phyloP scores from a whole-genome alignment of 2,888 invertebrate species.

The Slavum lentiscoides region DNA sequence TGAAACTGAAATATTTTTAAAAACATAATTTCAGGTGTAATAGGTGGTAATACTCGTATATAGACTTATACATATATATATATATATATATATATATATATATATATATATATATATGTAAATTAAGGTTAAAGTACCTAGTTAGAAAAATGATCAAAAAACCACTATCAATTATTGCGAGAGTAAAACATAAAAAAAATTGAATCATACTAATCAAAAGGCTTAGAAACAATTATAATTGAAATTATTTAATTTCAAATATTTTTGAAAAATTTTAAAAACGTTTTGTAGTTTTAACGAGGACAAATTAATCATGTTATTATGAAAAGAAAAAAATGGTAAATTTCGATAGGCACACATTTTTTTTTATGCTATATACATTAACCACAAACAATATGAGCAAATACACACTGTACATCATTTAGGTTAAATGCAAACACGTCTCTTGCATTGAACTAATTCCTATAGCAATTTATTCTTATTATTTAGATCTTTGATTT shows the following conservation, averaged over 20 bases:
- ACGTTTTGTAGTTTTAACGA: not conserved
- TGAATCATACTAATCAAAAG: too few relatives aligned
- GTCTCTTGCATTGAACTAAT: not conserved
- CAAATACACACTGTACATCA: not conserved
- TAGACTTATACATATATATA: too few relatives aligned
- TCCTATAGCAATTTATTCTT: constrained; percentile 10
- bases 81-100: too few relatives aligned
- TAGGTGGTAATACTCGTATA: too few relatives aligned
- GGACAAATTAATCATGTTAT: not conserved
- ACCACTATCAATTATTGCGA: too few relatives aligned
- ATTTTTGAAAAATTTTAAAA: not conserved
- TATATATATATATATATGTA: too few relatives aligned
- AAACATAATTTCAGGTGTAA: too few relatives aligned
- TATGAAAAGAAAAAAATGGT: not conserved
- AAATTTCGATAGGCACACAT: not conserved
- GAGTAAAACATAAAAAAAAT: too few relatives aligned
- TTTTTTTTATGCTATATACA: not conserved
- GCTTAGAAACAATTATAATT: too few relatives aligned
- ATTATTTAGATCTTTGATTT: constrained; percentile 16
- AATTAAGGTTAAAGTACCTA: too few relatives aligned
- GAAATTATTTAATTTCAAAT: not conserved
- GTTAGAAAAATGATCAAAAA: too few relatives aligned
- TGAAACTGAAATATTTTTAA: too few relatives aligned
- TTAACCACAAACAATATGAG: constrained; percentile 6
- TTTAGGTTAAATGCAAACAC: constrained; percentile 33